phyloP scores from a whole-genome alignment of 2,797 vertebrate species.

The Platyrinchus mystaceus region DNA sequence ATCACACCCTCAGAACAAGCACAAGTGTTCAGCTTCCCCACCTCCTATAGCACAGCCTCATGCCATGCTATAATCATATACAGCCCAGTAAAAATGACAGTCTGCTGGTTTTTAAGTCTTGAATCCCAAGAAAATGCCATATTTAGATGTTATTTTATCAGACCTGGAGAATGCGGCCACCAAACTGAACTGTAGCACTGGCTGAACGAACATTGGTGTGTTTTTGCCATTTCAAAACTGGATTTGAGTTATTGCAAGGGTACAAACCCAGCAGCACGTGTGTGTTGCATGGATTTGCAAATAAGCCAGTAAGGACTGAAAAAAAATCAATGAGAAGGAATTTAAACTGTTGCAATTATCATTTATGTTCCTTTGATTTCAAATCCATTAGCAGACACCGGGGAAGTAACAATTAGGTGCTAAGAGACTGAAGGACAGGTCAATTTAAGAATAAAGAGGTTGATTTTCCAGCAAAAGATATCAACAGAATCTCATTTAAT shows the following conservation, averaged over 20 bases:
- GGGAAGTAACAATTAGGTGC: conserved; percentile 20
- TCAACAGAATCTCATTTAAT: conserved; percentile 28
- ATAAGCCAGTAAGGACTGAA: background rate
- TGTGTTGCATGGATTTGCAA: accelerated
- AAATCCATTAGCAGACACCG: background rate
- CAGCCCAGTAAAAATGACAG: background rate
- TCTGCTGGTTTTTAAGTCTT: background rate
- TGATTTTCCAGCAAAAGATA: conserved; percentile 22
- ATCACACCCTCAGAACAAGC: background rate
- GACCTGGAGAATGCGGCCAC: background rate
- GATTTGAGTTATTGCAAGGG: accelerated
- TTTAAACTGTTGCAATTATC: background rate
- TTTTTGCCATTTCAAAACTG: background rate
- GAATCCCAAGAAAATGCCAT: background rate
- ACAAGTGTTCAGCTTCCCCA: background rate
- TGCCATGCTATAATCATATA: accelerated
- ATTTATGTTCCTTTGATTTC: background rate
- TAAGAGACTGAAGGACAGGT: conserved; percentile 8
- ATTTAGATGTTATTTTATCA: background rate
- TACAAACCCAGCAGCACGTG: background rate
- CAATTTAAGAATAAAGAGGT: conserved; percentile 30
- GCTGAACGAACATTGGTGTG: accelerated
- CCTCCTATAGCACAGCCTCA: background rate
- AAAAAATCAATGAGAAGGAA: background rate
- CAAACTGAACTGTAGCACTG: background rate